A percentile compares a stretch with the other conserved stretches of the same genome.
These are phyloP conservation scores for Tinea trinotella DNA, from an alignment of 2,888 invertebrate genomes.

Conservation along the genomic window DNA sequence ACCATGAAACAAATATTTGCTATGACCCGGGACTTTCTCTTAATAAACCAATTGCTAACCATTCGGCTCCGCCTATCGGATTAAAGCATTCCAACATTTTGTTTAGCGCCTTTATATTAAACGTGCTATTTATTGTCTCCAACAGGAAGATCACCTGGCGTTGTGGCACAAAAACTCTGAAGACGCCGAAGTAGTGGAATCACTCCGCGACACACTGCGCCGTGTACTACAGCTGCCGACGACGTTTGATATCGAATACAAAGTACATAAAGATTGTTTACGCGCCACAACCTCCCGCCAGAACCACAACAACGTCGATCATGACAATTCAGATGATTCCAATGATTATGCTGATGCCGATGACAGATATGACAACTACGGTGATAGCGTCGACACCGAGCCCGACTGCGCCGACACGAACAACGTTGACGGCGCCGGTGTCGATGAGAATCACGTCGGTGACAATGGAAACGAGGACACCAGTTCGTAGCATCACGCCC, in stretches of 20 bases:
- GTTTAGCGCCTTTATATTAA: background rate
- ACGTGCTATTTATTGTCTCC: background rate
- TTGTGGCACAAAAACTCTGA: constrained; percentile 97
- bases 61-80: too few species aligned
- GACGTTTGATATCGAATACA: constrained; percentile 95
- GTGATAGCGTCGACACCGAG: background rate
- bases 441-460: constrained; percentile 4
- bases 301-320: constrained; percentile 18
- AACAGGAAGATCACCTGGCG: constrained; percentile 93
- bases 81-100: too few species aligned
- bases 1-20: too few species aligned
- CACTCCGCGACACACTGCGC: constrained; percentile 95
- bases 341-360: background rate
- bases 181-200: constrained; percentile 88
- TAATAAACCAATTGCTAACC: too few species aligned
- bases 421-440: background rate
- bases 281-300: constrained; percentile 39
- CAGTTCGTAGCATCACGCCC: constrained; percentile 7
- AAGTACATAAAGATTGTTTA: constrained; percentile 69
- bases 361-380: background rate
- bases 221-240: constrained; percentile 95
- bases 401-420: background rate
- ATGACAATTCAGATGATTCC: background rate
- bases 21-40: too few species aligned
- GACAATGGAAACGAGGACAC: background rate